Percentiles rank a stretch among this genome's conserved stretches.
Conservation (phyloP, 2,113 vertebrate genomes). For the Crotophaga sulcirostris region DNA sequence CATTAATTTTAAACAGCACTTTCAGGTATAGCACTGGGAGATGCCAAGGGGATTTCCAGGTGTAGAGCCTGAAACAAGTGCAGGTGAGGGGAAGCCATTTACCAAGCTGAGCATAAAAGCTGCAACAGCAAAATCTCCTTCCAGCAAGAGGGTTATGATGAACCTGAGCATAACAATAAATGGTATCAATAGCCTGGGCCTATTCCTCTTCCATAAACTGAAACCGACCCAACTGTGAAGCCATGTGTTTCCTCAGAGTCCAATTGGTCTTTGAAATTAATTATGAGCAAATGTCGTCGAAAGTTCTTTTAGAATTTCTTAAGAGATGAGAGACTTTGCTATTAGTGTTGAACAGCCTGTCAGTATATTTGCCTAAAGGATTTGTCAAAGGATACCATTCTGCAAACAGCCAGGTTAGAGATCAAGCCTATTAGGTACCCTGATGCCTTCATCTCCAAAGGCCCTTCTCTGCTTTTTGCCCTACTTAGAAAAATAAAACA, state of each 20-base stretch:
- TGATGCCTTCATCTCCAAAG: background rate
- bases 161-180: accelerated
- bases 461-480: background rate
- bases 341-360: background rate
- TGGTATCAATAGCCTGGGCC: background rate
- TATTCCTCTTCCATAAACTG: background rate
- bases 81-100: background rate
- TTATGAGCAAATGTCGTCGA: background rate
- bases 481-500: background rate
- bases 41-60: background rate
- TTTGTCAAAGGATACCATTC: background rate
- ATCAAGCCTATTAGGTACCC: background rate
- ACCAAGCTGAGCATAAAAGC: background rate
- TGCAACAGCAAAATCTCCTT: background rate
- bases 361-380: background rate
- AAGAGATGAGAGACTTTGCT: background rate
- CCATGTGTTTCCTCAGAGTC: background rate
- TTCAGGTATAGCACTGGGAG: background rate
- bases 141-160: background rate
- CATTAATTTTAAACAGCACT: background rate
- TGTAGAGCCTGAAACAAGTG: background rate
- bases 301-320: background rate
- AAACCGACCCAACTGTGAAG: background rate
- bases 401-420: background rate
- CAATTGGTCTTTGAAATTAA: background rate